phyloP scores from a whole-genome alignment of 2,888 invertebrate species.

The Pheosia gnoma region DNA sequence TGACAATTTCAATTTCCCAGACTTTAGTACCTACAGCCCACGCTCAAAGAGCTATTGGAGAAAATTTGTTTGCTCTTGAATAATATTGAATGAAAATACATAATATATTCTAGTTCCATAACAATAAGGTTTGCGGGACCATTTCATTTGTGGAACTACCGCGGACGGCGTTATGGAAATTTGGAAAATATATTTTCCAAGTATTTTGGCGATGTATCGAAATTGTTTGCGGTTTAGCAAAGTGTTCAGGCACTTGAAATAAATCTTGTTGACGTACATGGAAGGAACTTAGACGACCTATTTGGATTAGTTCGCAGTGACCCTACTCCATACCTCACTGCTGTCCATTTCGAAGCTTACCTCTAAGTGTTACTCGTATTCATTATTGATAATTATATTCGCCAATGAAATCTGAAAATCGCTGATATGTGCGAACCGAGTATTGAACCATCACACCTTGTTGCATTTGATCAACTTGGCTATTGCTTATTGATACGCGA shows the following conservation, averaged over 20 bases:
- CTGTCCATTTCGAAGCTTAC: too few species aligned
- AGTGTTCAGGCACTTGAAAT: not conserved
- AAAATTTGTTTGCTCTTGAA: not conserved
- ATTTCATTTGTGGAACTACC: slow-evolving; percentile 11
- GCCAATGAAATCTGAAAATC: too few species aligned
- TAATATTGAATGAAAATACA: not conserved
- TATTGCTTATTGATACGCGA: too few species aligned
- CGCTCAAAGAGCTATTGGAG: not conserved
- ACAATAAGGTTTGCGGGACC: slow-evolving; percentile 11
- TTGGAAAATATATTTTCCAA: slow-evolving; percentile 8
- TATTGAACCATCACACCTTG: too few species aligned
- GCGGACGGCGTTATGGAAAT: slow-evolving; percentile 12
- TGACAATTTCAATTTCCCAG: slow-evolving; percentile 1
- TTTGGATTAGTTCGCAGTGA: too few species aligned
- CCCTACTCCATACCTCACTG: too few species aligned
- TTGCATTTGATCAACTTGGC: too few species aligned
- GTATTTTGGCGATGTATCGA: not conserved
- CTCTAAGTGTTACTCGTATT: too few species aligned
- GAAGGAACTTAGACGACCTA: too few species aligned
- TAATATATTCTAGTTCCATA: slow-evolving; percentile 4
- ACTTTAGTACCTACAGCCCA: not conserved
- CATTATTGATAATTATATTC: too few species aligned
- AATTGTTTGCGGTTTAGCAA: not conserved
- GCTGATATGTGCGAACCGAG: too few species aligned
- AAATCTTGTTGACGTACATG: too few species aligned